Evolutionary conservation across 2,113 vertebrate genomes (phyloP).

Genomic region (Okapia johnstoni): DNA sequence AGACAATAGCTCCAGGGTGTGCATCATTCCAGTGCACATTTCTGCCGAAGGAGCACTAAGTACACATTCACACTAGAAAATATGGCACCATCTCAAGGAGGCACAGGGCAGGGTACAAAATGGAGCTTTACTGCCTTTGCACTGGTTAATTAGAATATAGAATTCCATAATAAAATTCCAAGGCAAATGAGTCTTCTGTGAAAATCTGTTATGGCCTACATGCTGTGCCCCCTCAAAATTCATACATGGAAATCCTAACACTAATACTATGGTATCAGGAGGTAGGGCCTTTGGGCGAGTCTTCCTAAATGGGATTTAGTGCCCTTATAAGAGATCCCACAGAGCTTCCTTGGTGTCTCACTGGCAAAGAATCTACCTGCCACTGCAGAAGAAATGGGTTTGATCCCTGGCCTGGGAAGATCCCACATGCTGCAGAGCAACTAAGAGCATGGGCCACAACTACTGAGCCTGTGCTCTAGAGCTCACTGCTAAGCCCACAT

Average conservation of each 20-base stretch:
- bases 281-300: background rate
- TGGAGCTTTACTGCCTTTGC: background rate
- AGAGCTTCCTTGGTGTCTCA: background rate
- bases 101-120: background rate
- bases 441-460: background rate
- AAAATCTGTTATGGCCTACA: background rate
- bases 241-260: background rate
- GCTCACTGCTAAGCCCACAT: background rate
- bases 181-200: background rate
- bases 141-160: background rate
- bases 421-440: background rate
- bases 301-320: background rate
- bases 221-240: no score
- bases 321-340: background rate
- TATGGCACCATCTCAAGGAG: background rate
- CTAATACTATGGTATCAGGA: background rate
- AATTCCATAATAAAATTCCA: background rate
- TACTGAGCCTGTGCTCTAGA: background rate
- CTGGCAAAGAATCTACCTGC: rapidly evolving
- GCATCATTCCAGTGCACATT: background rate
- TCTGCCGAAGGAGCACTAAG: background rate
- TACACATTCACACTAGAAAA: background rate
- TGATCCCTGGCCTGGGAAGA: background rate
- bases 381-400: background rate
- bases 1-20: background rate